Percentiles rank a stretch among this genome's conserved stretches.
phyloP scores from a whole-genome alignment of 2,797 vertebrate species.

The Megalops cyprinoides region DNA sequence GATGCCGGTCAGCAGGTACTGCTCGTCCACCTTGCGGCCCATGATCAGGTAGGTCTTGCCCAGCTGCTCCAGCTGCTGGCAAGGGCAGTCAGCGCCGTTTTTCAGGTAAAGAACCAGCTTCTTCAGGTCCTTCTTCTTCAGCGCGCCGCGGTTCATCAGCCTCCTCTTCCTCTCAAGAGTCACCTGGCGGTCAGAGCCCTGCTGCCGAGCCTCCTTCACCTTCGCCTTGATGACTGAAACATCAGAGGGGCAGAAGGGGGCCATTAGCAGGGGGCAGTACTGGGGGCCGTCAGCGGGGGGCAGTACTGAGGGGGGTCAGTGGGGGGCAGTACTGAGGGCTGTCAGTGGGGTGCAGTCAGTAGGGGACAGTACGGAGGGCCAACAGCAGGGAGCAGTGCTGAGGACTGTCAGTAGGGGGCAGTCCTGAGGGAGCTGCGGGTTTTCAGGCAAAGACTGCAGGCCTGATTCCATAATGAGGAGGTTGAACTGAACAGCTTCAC shows the following conservation, averaged over 20 bases:
- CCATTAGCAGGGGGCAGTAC: background rate
- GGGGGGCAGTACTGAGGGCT: background rate
- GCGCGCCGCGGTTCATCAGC: conserved; percentile 82
- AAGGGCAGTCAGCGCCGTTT: conserved; percentile 94
- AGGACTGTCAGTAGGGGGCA: background rate
- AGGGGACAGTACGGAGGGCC: too few species aligned
- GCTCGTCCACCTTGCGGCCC: conserved; percentile 92
- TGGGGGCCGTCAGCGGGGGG: background rate
- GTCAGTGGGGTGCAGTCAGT: too few species aligned
- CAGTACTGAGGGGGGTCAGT: too few species aligned
- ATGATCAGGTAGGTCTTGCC: conserved; percentile 89
- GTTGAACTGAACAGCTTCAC: too few species aligned
- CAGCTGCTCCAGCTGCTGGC: conserved; percentile 92
- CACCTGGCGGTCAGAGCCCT: conserved; percentile 88
- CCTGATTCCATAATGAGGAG: too few species aligned
- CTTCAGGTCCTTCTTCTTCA: conserved; percentile 91
- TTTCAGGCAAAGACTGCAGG: too few species aligned
- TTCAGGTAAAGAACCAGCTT: conserved; percentile 90
- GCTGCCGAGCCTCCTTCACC: conserved; percentile 92
- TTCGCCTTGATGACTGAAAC: conserved; percentile 90
- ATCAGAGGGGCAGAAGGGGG: conserved; percentile 15
- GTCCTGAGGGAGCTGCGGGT: too few species aligned
- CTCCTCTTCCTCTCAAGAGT: conserved; percentile 88
- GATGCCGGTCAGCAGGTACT: conserved; percentile 92
- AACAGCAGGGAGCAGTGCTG: background rate